Conservation (phyloP, 2,797 vertebrate genomes). For the Gastrophryne carolinensis region DNA sequence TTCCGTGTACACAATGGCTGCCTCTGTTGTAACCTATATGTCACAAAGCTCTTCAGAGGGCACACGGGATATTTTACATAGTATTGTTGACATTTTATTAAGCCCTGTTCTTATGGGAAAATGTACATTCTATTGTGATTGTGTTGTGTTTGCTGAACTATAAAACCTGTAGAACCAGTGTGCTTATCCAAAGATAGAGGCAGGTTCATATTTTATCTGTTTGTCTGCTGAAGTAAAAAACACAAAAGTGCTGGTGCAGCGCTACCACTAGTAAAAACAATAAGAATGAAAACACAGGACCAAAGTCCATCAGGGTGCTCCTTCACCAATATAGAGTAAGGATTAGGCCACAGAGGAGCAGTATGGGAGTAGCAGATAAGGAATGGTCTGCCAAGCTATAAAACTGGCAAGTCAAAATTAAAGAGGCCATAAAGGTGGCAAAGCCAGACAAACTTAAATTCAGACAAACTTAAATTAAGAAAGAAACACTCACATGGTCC, state of each 20-base stretch:
- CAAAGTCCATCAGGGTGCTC: conserved; percentile 27
- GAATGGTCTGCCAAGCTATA: too few relatives aligned
- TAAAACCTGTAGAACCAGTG: conserved; percentile 43
- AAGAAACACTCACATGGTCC: too few relatives aligned
- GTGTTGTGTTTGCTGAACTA: conserved; percentile 23
- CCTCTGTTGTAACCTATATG: background rate
- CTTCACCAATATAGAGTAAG: background rate
- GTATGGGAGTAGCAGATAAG: background rate
- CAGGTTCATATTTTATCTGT: conserved; percentile 30
- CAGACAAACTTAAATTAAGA: too few relatives aligned
- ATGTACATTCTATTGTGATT: background rate
- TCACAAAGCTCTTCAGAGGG: background rate
- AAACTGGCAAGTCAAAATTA: background rate
- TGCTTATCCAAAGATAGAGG: conserved; percentile 30
- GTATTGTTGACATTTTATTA: conserved; percentile 1
- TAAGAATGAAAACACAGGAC: conserved; percentile 6
- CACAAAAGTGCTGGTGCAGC: conserved; percentile 19
- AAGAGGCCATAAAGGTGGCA: too few relatives aligned
- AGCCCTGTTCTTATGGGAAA: background rate
- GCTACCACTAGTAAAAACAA: conserved; percentile 26
- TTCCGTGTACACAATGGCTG: background rate
- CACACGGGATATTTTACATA: background rate
- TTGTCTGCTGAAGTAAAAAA: conserved; percentile 18
- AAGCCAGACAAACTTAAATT: too few relatives aligned
- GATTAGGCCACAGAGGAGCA: background rate